Evolutionary conservation across 2,113 vertebrate species (phyloP).

Genomic region (Prionailurus viverrinus): DNA sequence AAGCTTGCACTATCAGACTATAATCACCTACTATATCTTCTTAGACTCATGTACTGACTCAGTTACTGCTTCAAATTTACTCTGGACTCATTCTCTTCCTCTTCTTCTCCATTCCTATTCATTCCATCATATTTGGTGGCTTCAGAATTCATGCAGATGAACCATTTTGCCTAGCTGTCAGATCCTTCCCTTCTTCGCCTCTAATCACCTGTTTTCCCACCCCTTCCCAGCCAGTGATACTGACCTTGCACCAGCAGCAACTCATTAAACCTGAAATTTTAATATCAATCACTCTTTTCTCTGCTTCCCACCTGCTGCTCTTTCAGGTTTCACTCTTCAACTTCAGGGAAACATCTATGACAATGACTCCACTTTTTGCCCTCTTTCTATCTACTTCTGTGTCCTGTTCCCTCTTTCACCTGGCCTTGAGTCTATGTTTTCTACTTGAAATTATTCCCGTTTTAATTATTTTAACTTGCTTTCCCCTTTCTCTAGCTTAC

Average conservation of each 20-base stretch:
- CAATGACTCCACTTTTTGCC: not conserved
- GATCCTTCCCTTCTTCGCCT: not conserved
- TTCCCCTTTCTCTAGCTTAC: not conserved
- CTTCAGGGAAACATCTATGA: not conserved
- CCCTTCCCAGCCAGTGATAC: not conserved
- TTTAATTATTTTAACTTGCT: slow-evolving; percentile 15
- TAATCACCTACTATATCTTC: not conserved
- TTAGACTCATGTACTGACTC: not conserved
- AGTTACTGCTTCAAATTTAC: not conserved
- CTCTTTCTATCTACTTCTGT: not conserved
- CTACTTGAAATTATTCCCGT: not conserved
- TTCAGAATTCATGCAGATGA: not conserved
- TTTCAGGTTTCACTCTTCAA: not conserved
- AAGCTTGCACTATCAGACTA: not conserved
- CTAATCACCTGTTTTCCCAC: not conserved
- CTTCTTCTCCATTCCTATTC: not conserved
- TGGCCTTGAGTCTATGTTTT: not conserved
- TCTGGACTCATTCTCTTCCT: not conserved
- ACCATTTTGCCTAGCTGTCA: not conserved
- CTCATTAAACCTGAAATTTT: not conserved
- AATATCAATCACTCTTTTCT: not conserved
- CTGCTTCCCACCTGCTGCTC: not conserved
- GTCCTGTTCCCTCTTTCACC: not conserved
- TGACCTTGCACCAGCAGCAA: not conserved
- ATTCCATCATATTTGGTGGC: not conserved